phyloP scores from a whole-genome alignment of 2,113 vertebrate genomes.

The Protobothrops mucrosquamatus region DNA sequence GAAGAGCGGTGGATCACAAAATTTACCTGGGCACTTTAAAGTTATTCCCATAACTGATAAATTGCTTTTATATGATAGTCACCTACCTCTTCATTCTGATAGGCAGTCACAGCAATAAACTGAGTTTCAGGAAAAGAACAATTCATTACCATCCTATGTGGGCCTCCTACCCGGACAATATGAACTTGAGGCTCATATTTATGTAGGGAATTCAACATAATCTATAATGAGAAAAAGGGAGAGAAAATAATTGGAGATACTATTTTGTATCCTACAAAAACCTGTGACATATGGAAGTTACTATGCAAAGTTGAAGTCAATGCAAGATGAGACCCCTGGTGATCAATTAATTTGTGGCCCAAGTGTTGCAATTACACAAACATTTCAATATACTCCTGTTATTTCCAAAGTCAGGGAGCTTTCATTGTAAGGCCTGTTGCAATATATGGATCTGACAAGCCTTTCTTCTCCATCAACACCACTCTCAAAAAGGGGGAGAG shows the following conservation, averaged over 20 bases:
- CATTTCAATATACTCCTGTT: neutral
- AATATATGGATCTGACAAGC: neutral
- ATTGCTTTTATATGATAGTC: neutral
- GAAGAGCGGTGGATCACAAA: neutral
- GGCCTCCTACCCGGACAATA: conserved; percentile 88
- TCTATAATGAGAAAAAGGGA: conserved; percentile 70
- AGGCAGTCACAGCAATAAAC: conserved; percentile 97
- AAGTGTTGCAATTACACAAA: neutral
- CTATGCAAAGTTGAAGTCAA: neutral
- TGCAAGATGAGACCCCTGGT: neutral
- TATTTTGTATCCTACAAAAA: neutral
- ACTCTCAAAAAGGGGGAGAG: neutral
- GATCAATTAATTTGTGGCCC: neutral
- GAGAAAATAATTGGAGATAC: neutral
- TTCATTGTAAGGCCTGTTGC: neutral
- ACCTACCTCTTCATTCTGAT: conserved; percentile 92
- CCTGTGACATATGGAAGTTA: neutral
- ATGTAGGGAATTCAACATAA: conserved; percentile 94
- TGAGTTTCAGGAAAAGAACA: conserved; percentile 93
- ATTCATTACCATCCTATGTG: conserved; percentile 90
- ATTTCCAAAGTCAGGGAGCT: neutral
- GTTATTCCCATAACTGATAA: neutral
- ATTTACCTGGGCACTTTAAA: neutral
- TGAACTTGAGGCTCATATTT: conserved; percentile 96
- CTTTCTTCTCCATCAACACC: neutral